phyloP scores from a whole-genome alignment of 2,888 invertebrate species.

The Pyrrhosoma nymphula region DNA sequence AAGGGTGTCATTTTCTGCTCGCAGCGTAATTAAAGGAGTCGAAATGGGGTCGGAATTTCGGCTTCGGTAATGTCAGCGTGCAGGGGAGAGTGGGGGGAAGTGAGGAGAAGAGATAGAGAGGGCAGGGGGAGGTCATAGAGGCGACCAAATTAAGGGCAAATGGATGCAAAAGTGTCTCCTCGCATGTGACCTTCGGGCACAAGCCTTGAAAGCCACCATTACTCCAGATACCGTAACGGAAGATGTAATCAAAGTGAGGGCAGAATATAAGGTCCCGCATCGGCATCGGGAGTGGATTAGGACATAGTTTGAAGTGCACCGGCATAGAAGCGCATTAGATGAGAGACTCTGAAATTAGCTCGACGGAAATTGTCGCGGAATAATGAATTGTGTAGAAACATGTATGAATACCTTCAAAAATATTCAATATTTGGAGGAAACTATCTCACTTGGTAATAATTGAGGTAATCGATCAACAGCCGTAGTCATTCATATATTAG shows the following conservation, averaged over 20 bases:
- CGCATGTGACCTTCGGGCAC: background rate
- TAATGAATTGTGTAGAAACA: no score
- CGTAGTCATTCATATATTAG: no score
- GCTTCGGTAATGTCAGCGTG: background rate
- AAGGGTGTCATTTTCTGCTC: background rate
- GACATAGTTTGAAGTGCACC: background rate
- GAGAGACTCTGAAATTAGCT: no score
- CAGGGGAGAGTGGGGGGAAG: background rate
- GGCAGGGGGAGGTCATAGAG: background rate
- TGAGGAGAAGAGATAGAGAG: background rate
- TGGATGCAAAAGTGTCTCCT: background rate
- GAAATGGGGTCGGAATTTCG: background rate
- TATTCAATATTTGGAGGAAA: no score
- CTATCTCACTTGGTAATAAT: no score
- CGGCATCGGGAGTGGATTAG: background rate
- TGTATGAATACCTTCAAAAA: no score
- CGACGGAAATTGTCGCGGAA: no score
- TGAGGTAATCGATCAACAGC: no score
- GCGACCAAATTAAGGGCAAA: background rate
- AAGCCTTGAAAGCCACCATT: background rate
- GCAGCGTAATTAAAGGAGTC: background rate
- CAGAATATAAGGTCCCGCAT: background rate
- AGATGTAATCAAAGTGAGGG: background rate
- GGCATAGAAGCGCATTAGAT: no score
- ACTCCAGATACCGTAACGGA: background rate